These are phyloP conservation scores for Garra rufa DNA, from an alignment of 2,113 vertebrate species.

Conservation along the genomic window DNA sequence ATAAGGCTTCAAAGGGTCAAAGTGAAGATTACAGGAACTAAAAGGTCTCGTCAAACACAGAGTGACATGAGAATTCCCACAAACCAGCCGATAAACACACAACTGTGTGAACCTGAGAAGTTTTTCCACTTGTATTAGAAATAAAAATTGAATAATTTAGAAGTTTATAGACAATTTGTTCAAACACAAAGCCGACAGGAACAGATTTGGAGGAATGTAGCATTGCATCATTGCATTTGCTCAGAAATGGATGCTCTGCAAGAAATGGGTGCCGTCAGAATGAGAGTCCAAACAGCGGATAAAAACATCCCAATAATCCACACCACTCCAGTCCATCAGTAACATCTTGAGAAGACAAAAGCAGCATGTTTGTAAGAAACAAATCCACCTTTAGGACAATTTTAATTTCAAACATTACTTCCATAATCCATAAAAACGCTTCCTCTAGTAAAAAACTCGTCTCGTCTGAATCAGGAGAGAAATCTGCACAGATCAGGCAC, in stretches of 20 bases:
- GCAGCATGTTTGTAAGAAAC: too few species aligned
- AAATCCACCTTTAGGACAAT: neutral
- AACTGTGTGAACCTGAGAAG: neutral
- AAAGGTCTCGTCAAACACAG: neutral
- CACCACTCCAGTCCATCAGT: too few species aligned
- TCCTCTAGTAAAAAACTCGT: neutral
- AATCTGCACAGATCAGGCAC: too few species aligned
- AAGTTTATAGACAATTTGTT: too few species aligned
- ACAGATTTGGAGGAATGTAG: neutral
- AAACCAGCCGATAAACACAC: neutral
- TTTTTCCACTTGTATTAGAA: neutral
- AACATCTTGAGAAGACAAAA: too few species aligned
- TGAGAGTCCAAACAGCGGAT: neutral
- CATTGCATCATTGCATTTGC: neutral
- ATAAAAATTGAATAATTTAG: too few species aligned
- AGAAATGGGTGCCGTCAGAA: neutral
- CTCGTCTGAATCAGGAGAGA: too few species aligned
- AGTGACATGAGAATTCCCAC: slow-evolving; percentile 49
- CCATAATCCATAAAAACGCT: too few species aligned
- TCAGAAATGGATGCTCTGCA: too few species aligned
- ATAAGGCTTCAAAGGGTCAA: slow-evolving; percentile 68
- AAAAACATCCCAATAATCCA: too few species aligned
- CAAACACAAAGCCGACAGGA: too few species aligned
- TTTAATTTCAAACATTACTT: neutral
- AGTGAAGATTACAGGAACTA: slow-evolving; percentile 72